Conservation (phyloP, 2,113 vertebrate species). For the Cynopterus brachyotis region DNA sequence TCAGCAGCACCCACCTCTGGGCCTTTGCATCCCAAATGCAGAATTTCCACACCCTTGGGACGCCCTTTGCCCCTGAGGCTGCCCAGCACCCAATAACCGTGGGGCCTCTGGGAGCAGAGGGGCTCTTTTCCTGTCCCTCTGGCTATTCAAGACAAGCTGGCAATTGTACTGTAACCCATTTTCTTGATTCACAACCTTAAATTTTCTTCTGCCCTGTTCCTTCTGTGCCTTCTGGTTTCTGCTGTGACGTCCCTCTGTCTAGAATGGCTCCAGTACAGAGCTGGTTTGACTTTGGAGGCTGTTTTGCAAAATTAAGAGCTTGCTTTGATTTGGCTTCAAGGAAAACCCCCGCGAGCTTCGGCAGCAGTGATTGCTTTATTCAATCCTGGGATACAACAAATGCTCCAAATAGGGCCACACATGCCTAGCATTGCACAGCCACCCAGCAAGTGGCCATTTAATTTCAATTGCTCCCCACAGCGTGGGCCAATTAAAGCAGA, state of each 20-base stretch:
- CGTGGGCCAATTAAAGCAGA: slow-evolving; percentile 84
- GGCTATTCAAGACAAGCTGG: background rate
- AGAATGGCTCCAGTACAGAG: background rate
- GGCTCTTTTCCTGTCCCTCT: background rate
- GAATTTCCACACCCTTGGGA: background rate
- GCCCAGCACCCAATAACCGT: background rate
- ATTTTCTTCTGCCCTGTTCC: background rate
- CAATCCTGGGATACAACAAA: background rate
- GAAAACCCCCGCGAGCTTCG: background rate
- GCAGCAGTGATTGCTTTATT: background rate
- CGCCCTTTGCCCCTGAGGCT: background rate
- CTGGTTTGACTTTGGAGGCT: background rate
- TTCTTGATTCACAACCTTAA: background rate
- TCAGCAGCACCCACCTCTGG: background rate
- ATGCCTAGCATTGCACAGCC: slow-evolving; percentile 23
- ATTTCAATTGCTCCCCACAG: slow-evolving; percentile 84
- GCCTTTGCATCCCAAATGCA: background rate
- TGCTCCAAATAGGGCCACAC: slow-evolving; percentile 30
- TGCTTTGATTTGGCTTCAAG: slow-evolving; percentile 42
- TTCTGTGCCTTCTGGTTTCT: slow-evolving; percentile 34
- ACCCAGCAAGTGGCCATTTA: slow-evolving; percentile 82
- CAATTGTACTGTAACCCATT: background rate
- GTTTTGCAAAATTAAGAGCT: slow-evolving; percentile 52
- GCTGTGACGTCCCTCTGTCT: background rate
- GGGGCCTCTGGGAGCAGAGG: too few relatives aligned